Conservation (phyloP, 2,888 invertebrate genomes). For the Hyppa rectilinea region DNA sequence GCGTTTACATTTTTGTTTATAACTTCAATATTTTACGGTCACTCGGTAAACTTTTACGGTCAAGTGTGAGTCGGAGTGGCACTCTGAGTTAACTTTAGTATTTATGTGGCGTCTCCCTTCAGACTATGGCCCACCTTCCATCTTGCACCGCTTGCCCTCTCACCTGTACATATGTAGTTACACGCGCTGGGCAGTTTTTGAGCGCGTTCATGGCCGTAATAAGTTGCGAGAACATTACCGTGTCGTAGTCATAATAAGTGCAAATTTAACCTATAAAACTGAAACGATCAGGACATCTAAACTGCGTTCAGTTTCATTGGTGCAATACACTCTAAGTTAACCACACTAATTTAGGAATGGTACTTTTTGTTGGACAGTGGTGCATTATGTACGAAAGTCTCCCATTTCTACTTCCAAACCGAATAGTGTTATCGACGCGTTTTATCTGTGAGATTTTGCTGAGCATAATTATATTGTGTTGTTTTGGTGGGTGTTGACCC, state of each 20-base stretch:
- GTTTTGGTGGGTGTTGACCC: no score
- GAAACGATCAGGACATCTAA: neutral
- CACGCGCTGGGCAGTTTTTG: neutral
- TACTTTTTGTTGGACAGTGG: neutral
- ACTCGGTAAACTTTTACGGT: no score
- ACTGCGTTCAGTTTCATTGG: neutral
- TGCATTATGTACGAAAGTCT: neutral
- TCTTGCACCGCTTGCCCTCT: no score
- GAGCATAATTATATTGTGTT: no score
- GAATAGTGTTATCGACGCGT: no score
- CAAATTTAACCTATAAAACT: neutral
- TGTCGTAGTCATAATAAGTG: neutral
- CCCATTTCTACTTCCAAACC: neutral
- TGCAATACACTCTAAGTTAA: neutral
- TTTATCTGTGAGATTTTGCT: no score
- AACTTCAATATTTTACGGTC: constrained; percentile 28
- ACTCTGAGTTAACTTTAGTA: no score
- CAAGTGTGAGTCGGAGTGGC: no score
- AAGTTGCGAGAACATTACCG: neutral
- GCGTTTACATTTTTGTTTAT: constrained; percentile 21
- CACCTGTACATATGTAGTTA: no score
- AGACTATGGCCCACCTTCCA: no score
- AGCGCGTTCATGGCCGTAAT: neutral
- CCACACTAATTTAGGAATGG: neutral
- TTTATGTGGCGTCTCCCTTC: no score